phyloP scores from a whole-genome alignment of 2,113 vertebrate species.

The Rhabdornis inornatus region DNA sequence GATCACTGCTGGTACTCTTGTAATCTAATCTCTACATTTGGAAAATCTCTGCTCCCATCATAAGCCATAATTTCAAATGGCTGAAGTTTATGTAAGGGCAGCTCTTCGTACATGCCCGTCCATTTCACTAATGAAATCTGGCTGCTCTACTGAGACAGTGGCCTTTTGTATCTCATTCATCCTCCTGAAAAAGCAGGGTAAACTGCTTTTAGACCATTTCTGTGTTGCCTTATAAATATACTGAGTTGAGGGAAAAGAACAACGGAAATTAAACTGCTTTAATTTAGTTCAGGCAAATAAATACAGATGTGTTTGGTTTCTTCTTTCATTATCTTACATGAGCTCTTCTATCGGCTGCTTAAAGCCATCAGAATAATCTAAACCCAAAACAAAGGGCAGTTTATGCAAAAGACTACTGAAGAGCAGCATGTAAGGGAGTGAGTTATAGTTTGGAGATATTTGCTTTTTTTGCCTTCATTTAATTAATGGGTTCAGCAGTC shows the following conservation, averaged over 20 bases:
- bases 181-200: background rate
- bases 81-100: background rate
- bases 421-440: background rate
- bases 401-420: background rate
- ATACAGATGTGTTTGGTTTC: background rate
- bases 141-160: background rate
- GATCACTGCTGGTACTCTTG: background rate
- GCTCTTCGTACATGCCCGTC: background rate
- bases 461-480: background rate
- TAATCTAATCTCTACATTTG: background rate
- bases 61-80: background rate
- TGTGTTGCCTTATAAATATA: background rate
- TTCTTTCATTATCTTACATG: background rate
- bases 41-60: background rate
- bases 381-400: background rate
- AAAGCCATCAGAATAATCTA: background rate
- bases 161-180: background rate
- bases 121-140: background rate
- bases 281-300: background rate
- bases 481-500: background rate
- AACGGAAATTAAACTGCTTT: background rate
- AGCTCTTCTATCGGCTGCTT: background rate
- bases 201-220: background rate
- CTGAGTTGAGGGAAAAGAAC: background rate
- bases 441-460: background rate